These are phyloP conservation scores for Phocoena phocoena DNA, from an alignment of 2,113 vertebrate species.

Conservation along the genomic window DNA sequence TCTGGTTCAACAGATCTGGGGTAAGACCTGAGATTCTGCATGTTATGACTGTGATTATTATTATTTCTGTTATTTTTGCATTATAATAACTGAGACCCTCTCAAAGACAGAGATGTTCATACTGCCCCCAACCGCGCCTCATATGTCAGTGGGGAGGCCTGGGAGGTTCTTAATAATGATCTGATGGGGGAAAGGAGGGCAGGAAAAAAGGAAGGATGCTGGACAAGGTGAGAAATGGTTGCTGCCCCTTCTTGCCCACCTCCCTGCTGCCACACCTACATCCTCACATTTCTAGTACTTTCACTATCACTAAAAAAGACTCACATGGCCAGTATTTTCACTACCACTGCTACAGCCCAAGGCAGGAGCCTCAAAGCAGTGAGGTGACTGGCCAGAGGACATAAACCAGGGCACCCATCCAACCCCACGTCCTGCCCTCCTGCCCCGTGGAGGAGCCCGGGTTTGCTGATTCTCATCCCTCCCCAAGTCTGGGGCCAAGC, in stretches of 20 bases:
- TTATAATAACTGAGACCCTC: background rate
- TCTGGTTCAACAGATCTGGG: background rate
- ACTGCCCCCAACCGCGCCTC: background rate
- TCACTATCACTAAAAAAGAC: background rate
- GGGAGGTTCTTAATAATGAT: too few relatives aligned
- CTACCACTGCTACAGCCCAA: background rate
- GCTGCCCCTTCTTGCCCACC: background rate
- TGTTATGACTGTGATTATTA: background rate
- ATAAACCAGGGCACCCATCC: background rate
- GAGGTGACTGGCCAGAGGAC: background rate
- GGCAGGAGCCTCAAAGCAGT: background rate
- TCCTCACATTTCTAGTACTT: background rate
- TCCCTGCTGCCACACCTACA: rapidly evolving
- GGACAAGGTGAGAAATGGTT: background rate
- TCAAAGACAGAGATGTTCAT: background rate
- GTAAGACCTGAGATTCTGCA: background rate
- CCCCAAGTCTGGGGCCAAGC: background rate
- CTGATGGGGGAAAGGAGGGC: background rate
- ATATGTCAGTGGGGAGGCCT: background rate
- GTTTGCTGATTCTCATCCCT: background rate
- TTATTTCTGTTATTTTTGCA: background rate
- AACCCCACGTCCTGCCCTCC: background rate
- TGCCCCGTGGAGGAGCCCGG: background rate
- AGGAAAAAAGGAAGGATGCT: background rate
- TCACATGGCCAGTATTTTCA: background rate